Conservation (phyloP, 2,888 invertebrate species). For the Apodemia zela region DNA sequence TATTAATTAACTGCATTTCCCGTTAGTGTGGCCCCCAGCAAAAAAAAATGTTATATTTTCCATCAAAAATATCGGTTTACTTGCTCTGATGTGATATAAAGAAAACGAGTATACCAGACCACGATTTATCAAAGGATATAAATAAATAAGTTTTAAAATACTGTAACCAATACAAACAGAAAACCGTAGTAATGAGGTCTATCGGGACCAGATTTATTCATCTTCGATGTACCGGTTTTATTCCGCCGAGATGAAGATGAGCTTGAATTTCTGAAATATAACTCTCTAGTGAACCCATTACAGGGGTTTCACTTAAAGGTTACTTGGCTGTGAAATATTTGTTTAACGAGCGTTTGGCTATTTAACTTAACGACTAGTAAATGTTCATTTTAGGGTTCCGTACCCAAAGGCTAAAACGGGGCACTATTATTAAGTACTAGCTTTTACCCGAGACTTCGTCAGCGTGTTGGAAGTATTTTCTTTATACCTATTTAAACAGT, state of each 20-base stretch:
- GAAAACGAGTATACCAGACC: neutral
- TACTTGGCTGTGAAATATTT: neutral
- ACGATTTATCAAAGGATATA: neutral
- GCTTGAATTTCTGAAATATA: neutral
- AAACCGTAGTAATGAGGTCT: conserved; percentile 3
- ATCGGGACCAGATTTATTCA: neutral
- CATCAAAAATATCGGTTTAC: no score
- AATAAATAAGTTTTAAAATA: neutral
- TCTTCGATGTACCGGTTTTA: conserved; percentile 1
- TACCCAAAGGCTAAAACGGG: no score
- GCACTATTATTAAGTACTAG: no score
- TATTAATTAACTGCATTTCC: no score
- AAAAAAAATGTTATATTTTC: no score
- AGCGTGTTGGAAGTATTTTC: no score
- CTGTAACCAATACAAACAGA: neutral
- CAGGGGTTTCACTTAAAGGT: neutral
- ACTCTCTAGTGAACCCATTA: neutral
- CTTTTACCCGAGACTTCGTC: no score
- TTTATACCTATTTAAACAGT: no score
- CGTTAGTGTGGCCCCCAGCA: no score
- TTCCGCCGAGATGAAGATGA: conserved; percentile 3
- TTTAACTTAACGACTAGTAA: no score
- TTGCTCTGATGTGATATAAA: no score
- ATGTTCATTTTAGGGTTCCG: no score
- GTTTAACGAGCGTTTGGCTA: neutral